These are phyloP conservation scores for Pseudomugil gertrudae DNA, from an alignment of 2,797 vertebrate genomes.

Conservation along the genomic window DNA sequence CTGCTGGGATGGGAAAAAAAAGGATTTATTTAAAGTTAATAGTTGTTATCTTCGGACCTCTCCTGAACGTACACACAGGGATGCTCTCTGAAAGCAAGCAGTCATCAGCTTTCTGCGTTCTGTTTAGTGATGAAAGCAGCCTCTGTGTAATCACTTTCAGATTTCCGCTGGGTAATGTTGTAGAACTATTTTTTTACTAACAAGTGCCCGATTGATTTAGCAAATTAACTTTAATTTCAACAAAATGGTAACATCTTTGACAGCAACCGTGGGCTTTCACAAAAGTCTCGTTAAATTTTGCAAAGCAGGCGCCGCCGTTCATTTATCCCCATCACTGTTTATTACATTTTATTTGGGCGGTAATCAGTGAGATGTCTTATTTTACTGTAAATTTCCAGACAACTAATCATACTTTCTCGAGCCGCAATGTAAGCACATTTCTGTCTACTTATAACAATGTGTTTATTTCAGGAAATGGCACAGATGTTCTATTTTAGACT, in stretches of 20 bases:
- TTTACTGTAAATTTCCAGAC: conserved; percentile 54
- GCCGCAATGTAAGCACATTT: conserved; percentile 48
- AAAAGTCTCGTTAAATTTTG: conserved; percentile 40
- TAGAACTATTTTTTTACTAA: conserved; percentile 37
- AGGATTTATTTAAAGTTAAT: conserved; percentile 47
- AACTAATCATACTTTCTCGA: conserved; percentile 49
- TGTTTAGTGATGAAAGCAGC: conserved; percentile 46
- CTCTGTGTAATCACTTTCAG: conserved; percentile 57
- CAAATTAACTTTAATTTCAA: conserved; percentile 39
- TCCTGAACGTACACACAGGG: not conserved
- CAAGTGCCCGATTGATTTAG: conserved; percentile 46
- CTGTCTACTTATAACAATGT: conserved; percentile 29
- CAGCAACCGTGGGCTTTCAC: conserved; percentile 13
- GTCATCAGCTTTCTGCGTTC: conserved; percentile 51
- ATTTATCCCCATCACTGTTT: conserved; percentile 53
- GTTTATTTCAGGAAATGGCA: conserved; percentile 50
- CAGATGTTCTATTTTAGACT: conserved; percentile 30
- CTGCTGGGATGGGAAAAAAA: conserved; percentile 46
- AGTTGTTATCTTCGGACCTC: conserved; percentile 39
- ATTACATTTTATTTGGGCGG: conserved; percentile 54
- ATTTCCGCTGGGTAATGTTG: conserved; percentile 39
- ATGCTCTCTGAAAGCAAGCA: conserved; percentile 16
- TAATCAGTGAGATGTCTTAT: conserved; percentile 64
- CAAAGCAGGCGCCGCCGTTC: conserved; percentile 48
- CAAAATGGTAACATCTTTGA: conserved; percentile 23